These are phyloP conservation scores for Volucella inanis DNA, from an alignment of 2,888 invertebrate genomes.

Conservation along the genomic window DNA sequence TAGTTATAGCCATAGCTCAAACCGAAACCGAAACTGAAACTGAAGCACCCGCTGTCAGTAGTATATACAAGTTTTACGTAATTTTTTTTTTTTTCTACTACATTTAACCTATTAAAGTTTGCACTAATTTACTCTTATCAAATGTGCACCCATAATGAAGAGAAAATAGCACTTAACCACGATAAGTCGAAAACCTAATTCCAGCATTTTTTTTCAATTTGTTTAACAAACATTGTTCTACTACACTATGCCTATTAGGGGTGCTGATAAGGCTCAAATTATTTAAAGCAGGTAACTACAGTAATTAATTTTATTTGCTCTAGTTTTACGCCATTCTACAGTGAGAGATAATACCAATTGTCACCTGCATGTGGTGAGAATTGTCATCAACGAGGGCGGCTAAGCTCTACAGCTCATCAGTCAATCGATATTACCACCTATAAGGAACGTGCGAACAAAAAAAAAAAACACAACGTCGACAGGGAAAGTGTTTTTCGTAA, in stretches of 20 bases:
- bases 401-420: not conserved
- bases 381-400: constrained; percentile 22
- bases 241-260: constrained; percentile 48
- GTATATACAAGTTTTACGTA: constrained; percentile 6
- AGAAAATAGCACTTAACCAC: constrained; percentile 38
- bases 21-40: not conserved
- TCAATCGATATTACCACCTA: constrained; percentile 40
- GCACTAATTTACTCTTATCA: constrained; percentile 22
- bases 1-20: not conserved
- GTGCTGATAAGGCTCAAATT: constrained; percentile 77
- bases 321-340: constrained; percentile 76
- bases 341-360: constrained; percentile 47
- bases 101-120: constrained; percentile 26
- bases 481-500: constrained; percentile 72
- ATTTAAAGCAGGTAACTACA: constrained; percentile 81
- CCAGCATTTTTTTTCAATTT: constrained; percentile 60
- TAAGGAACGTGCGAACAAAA: constrained; percentile 34
- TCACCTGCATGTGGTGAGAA: constrained; percentile 64
- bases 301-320: constrained; percentile 83
- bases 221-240: constrained; percentile 29
- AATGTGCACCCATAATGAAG: not conserved
- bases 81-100: not conserved
- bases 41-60: no score
- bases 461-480: constrained; percentile 58
- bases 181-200: constrained; percentile 16